Evolutionary conservation across 37 sponge, comb jelly and placozoan species (phyloP), one percentile per base, ranked within the genome.

Genomic region (Tethya wilhelma): DNA sequence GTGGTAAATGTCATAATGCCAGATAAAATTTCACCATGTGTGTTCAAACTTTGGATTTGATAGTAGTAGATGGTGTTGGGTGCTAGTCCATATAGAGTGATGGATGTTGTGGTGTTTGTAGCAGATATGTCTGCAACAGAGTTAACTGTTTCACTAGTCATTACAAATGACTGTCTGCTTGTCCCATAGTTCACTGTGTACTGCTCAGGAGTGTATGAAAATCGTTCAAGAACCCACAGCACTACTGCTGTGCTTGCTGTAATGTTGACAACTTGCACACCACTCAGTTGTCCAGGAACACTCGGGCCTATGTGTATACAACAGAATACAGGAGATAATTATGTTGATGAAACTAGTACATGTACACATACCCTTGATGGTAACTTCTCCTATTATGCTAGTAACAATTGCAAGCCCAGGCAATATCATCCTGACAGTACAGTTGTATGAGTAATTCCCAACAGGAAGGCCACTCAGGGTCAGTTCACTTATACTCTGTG

Each of bases 181-280:
- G 28, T 42, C 25, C 71, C 49, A n/a, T 44, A 71, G 8, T 6
- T 4, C 45, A 71, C 49, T 23, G 9, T 12, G 49, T 71, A 71
- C 28, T 12, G 19, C 49, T 71, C 71, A n/a, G 71, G 71, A 71
- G 71, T 44, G 49, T 71, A 71, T 14, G 71, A 12, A 71, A 71
- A 20, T 4, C 8, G 44, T 8, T 45, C 7, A 29, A 71, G 26
- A 23, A 6, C 49, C 71, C 71, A 71, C 28, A 44, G 46, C 4
- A 71, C n/a, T 23, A 28, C 44, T 3, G 29, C 49, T 44, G 19
- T 29, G 29, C 6, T 23, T 30, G 40, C 8, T 4, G 39, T 67
- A 23, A 67, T 36, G 40, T 60, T 60, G 20, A 23, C 28, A n/a
- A n/a, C 28, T 23, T 6, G 11, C 28, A 60, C 63, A n/a, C 7